These are phyloP conservation scores for Seira ritae DNA, from an alignment of 2,888 invertebrate species.

Conservation along the genomic window DNA sequence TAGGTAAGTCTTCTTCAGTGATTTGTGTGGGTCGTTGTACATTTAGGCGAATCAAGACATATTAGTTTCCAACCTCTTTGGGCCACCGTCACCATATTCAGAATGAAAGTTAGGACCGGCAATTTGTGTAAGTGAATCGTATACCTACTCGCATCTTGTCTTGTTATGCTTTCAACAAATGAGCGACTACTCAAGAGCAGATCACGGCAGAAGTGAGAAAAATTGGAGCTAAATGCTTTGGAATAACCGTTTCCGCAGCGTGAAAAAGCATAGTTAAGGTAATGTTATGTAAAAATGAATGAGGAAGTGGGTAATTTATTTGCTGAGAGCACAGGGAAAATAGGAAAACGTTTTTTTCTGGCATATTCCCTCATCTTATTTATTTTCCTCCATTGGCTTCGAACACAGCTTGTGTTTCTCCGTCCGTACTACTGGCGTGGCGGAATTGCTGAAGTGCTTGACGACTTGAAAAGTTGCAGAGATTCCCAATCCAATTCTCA, in stretches of 20 bases:
- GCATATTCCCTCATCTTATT: slow-evolving; percentile 3
- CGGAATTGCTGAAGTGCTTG: not conserved
- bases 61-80: slow-evolving; percentile 3
- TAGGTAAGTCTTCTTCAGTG: not conserved
- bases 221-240: not conserved
- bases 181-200: not conserved
- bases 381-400: slow-evolving; percentile 11
- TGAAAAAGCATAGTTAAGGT: slow-evolving; percentile 16
- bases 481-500: slow-evolving; percentile 10
- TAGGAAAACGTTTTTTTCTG: slow-evolving; percentile 37
- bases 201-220: not conserved
- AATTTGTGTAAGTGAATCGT: not conserved
- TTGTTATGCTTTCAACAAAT: slow-evolving; percentile 4
- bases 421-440: too few relatives aligned
- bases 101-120: not conserved
- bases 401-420: not conserved
- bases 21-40: slow-evolving; percentile 31
- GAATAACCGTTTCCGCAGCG: not conserved
- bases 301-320: slow-evolving; percentile 68
- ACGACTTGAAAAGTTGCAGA: slow-evolving; percentile 14
- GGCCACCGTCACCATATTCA: too few relatives aligned
- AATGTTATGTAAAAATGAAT: slow-evolving; percentile 61
- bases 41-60: slow-evolving; percentile 27
- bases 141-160: not conserved
- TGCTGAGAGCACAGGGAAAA: slow-evolving; percentile 26